A percentile compares a stretch with the other conserved stretches of the same genome.
Evolutionary conservation across 2,888 invertebrate genomes (phyloP).

Genomic region (Pecten maximus): DNA sequence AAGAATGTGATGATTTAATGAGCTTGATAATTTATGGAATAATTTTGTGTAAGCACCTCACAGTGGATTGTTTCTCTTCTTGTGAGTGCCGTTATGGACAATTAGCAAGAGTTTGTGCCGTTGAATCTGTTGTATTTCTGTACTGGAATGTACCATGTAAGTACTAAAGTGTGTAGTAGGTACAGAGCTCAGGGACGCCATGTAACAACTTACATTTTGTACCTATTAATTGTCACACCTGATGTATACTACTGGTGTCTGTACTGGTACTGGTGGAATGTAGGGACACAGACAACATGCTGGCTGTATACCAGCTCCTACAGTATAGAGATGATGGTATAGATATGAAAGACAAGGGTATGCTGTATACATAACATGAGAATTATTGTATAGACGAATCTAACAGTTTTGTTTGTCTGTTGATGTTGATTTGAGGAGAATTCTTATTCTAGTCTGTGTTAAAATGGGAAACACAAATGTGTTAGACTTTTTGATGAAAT

Average conservation of each 20-base stretch:
- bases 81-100: background rate
- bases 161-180: background rate
- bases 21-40: background rate
- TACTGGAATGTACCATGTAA: slow-evolving; percentile 10
- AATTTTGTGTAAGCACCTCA: background rate
- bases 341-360: background rate
- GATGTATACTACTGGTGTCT: background rate
- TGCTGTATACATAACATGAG: background rate
- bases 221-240: background rate
- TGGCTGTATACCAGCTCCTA: background rate
- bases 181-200: background rate
- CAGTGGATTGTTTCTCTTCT: background rate
- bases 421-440: too few species aligned
- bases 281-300: background rate
- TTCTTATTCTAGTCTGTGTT: too few species aligned
- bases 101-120: background rate
- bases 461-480: too few species aligned
- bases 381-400: too few species aligned
- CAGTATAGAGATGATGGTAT: background rate
- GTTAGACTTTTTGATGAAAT: too few species aligned
- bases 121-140: background rate
- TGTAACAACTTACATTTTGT: background rate
- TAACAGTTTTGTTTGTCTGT: too few species aligned
- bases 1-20: background rate
- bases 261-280: too few species aligned